Percentiles rank a stretch among this genome's conserved stretches.
These are phyloP conservation scores for Argyresthia albistria DNA, from an alignment of 2,888 invertebrate species.

Conservation along the genomic window DNA sequence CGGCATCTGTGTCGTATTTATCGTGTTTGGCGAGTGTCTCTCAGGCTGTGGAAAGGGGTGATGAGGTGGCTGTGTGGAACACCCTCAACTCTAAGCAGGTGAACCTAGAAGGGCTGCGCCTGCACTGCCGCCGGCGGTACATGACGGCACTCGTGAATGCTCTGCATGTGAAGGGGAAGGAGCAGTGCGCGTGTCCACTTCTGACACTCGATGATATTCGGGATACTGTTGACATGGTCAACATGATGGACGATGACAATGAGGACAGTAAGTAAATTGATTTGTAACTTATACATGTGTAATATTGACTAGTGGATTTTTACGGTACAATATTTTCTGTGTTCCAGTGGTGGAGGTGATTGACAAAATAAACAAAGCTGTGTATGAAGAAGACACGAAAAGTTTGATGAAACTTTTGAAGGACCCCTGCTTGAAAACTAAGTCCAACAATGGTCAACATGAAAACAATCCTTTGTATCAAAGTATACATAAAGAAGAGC, in stretches of 20 bases:
- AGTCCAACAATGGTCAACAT: conserved; percentile 14
- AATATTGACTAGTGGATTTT: background rate
- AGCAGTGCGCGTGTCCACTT: conserved; percentile 64
- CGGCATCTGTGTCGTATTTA: conserved; percentile 72
- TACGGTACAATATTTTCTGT: too few species aligned
- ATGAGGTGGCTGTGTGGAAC: conserved; percentile 70
- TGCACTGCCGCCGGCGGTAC: conserved; percentile 70
- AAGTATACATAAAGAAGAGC: conserved; percentile 56
- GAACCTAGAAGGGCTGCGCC: conserved; percentile 64
- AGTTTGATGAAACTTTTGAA: conserved; percentile 59
- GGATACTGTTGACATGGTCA: conserved; percentile 76
- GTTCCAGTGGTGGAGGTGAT: conserved; percentile 68
- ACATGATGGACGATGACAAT: conserved; percentile 73
- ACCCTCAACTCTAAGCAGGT: conserved; percentile 60
- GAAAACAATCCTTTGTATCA: too few species aligned
- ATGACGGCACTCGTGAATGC: conserved; percentile 55
- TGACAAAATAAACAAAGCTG: conserved; percentile 72
- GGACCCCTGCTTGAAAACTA: conserved; percentile 54
- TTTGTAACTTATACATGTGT: background rate
- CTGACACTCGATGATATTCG: conserved; percentile 78
- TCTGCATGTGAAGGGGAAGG: conserved; percentile 58
- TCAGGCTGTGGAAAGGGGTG: conserved; percentile 73
- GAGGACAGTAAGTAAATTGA: conserved; percentile 53
- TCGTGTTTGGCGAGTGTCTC: conserved; percentile 76
- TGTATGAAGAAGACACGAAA: conserved; percentile 63